phyloP scores from a whole-genome alignment of 2,113 vertebrate species.

The Cyprinus carpio region DNA sequence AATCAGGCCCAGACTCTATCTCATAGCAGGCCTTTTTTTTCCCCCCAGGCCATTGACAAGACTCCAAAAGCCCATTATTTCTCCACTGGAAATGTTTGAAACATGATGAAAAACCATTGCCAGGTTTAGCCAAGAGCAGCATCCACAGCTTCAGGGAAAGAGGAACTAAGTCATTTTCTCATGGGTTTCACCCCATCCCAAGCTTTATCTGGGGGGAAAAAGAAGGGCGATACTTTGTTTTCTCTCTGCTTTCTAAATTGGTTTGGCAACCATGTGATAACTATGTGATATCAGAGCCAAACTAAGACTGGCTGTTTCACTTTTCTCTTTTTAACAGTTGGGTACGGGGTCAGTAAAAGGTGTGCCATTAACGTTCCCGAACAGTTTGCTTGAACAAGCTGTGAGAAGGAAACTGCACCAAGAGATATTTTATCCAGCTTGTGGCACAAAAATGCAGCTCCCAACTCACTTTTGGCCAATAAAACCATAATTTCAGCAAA shows the following conservation, averaged over 20 bases:
- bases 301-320: constrained; percentile 40
- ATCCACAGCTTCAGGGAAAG: constrained; percentile 15
- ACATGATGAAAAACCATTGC: constrained; percentile 18
- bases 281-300: constrained; percentile 28
- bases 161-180: constrained; percentile 37
- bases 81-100: constrained; percentile 1
- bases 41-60: constrained; percentile 29
- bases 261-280: constrained; percentile 12
- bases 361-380: not conserved
- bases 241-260: constrained; percentile 10
- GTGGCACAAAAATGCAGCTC: not conserved
- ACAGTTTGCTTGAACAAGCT: constrained; percentile 12
- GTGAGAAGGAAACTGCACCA: constrained; percentile 8
- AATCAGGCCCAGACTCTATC: constrained; percentile 18
- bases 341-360: constrained; percentile 8
- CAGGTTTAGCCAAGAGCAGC: constrained; percentile 30
- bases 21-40: not conserved
- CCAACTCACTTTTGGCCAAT: not conserved
- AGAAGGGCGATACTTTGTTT: constrained; percentile 1
- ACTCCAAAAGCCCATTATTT: constrained; percentile 41
- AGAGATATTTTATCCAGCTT: not conserved
- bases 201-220: constrained; percentile 36
- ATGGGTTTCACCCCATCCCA: constrained; percentile 46
- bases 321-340: not conserved
- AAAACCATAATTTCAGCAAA: not conserved